Base-by-base conservation (phyloP, 2,113 vertebrate species). In the Ctenomys sociabilis region DNA sequence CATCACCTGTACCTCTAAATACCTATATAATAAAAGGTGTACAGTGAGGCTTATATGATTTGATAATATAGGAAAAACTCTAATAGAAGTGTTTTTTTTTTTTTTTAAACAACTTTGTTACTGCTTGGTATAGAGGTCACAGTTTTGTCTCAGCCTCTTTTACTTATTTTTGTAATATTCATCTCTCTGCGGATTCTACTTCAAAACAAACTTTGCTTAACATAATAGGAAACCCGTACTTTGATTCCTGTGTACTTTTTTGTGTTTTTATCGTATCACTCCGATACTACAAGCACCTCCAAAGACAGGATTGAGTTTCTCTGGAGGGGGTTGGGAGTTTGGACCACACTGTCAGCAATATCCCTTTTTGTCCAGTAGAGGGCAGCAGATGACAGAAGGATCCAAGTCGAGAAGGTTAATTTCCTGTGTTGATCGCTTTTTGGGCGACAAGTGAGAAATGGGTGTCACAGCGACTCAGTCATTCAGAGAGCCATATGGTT, bases 341-440 rank as follows among this genome's bases (percentile, higher is more conserved):
- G 26, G 32, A 32, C 8, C 26, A 19, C 19, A 28, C n/a, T 64
- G 37, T 54, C 61, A 0, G 32, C 57, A 81, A 19, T 90, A 32
- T 77, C 54, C 24, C 13, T 63, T 89, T 89, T 2, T 32, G 13
- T 64, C 95, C 95, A 93, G 86, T 93, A 97, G 97, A 93, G 96
- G 94, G 86, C 93, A 97, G 96, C 86, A 96, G 89, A 92, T 32
- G 90, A 93, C 52, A 95, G 89, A 32, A 19, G 7, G 90, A 95
- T 24, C 64, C 17, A 1, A 40, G 19, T 75, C 24, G 3, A 61
- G 63, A 37, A 43, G 13, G 17, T 84, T 75, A 3, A 40, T 59
- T 84, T 61, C 30, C 77, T 5, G 17, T 22, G 52, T 70, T 88
- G 81, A 68, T 75, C 32, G 85, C 83, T 96, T 90, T 96, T 22